Percentiles rank a stretch among this genome's conserved stretches.
phyloP scores from a whole-genome alignment of 1,140 invertebrate genomes.

The Acromyrmex echinatior region DNA sequence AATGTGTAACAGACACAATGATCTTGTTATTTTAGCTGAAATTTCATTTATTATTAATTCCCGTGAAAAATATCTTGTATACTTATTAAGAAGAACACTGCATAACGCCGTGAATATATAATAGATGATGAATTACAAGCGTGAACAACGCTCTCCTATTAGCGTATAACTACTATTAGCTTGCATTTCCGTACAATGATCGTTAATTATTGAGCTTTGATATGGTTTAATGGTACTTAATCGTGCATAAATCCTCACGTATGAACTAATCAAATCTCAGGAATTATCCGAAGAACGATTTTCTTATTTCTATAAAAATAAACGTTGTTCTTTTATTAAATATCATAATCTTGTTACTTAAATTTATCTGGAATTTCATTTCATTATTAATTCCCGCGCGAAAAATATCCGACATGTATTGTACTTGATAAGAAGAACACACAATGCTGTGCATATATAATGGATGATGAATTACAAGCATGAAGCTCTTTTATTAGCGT shows the following conservation, averaged over 20 bases:
- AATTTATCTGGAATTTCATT: neutral
- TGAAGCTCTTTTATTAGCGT: conserved; percentile 7
- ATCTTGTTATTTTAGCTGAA: neutral
- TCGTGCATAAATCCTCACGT: conserved; percentile 25
- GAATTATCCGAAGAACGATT: no score
- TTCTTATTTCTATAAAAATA: no score
- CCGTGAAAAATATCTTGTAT: neutral
- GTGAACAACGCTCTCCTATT: conserved; percentile 3
- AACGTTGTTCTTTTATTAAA: no score
- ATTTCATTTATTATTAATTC: neutral
- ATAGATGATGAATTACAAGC: conserved; percentile 23
- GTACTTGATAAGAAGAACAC: neutral
- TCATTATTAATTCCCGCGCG: neutral
- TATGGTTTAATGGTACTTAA: conserved; percentile 53
- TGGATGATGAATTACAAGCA: conserved; percentile 13
- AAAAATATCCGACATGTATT: neutral
- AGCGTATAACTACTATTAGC: neutral
- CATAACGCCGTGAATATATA: neutral
- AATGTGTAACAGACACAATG: neutral
- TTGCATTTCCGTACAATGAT: conserved; percentile 14
- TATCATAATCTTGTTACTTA: neutral
- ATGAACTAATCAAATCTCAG: conserved; percentile 6
- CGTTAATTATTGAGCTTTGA: conserved; percentile 43
- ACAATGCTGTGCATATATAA: neutral
- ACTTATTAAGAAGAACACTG: neutral